Evolutionary conservation across 1,140 invertebrate genomes (phyloP).

Genomic region (Gonioctena quinquepunctata): DNA sequence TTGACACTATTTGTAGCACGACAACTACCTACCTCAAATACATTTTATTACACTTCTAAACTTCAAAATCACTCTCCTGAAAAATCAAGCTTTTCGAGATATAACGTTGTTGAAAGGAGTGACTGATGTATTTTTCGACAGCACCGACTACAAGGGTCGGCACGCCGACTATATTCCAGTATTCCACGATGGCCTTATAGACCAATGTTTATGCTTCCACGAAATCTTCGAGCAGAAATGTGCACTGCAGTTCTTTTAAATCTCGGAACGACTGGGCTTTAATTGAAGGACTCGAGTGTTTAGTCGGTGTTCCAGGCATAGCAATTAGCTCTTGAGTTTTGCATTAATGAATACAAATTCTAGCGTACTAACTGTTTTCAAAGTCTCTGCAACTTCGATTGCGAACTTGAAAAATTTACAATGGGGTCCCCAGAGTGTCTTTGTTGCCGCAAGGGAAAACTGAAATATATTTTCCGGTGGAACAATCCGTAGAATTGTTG

Average conservation of each 20-base stretch:
- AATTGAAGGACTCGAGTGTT: slow-evolving; percentile 19
- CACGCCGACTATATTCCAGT: too few relatives aligned
- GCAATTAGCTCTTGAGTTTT: slow-evolving; percentile 24
- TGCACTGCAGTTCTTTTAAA: slow-evolving; percentile 19
- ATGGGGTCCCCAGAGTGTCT: not conserved
- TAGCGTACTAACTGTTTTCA: slow-evolving; percentile 16
- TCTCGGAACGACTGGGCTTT: slow-evolving; percentile 9
- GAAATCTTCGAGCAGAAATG: not conserved
- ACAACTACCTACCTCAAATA: too few relatives aligned
- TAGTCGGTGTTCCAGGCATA: slow-evolving; percentile 14
- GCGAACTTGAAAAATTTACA: slow-evolving; percentile 13
- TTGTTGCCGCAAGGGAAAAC: not conserved
- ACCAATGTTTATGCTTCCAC: not conserved
- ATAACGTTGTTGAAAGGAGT: too few relatives aligned
- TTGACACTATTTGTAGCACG: too few relatives aligned
- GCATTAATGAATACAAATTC: slow-evolving; percentile 26
- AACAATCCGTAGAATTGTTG: too few relatives aligned
- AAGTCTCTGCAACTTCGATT: slow-evolving; percentile 4
- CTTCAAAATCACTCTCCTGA: too few relatives aligned
- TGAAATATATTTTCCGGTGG: not conserved
- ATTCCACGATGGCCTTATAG: too few relatives aligned
- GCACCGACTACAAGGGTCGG: too few relatives aligned
- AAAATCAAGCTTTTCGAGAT: too few relatives aligned
- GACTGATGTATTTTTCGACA: too few relatives aligned
- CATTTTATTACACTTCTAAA: too few relatives aligned